Evolutionary conservation across 2,888 invertebrate species (phyloP).

Genomic region (Trypoxylon attenuatum): DNA sequence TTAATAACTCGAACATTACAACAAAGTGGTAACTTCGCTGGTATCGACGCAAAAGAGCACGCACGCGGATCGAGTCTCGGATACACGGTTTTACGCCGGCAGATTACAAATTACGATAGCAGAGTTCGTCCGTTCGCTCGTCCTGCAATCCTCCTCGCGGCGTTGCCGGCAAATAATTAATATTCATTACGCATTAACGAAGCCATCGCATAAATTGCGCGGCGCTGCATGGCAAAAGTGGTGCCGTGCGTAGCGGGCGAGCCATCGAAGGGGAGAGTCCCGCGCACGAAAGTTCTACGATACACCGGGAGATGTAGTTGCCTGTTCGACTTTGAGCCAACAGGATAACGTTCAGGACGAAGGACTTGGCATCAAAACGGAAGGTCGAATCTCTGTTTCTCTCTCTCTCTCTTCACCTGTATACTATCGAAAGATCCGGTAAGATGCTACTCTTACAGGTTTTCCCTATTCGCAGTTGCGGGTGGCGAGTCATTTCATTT

Average conservation of each 20-base stretch:
- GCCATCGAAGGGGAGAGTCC: slow-evolving; percentile 24
- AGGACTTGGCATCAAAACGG: slow-evolving; percentile 12
- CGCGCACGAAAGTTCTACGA: slow-evolving; percentile 44
- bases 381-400: background rate
- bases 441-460: too few relatives aligned
- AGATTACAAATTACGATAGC: slow-evolving; percentile 71
- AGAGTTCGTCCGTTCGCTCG: slow-evolving; percentile 43
- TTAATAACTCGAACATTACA: slow-evolving; percentile 39
- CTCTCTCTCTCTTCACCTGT: slow-evolving; percentile 10
- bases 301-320: slow-evolving; percentile 63
- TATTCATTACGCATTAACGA: slow-evolving; percentile 74
- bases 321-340: slow-evolving; percentile 45
- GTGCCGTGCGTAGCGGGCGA: slow-evolving; percentile 51
- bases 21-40: slow-evolving; percentile 49
- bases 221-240: slow-evolving; percentile 51
- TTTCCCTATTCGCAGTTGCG: slow-evolving; percentile 39
- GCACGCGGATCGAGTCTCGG: slow-evolving; percentile 41
- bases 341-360: background rate
- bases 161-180: slow-evolving; percentile 70
- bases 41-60: slow-evolving; percentile 56
- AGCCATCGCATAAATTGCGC: slow-evolving; percentile 71
- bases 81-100: slow-evolving; percentile 57
- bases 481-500: slow-evolving; percentile 69
- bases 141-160: background rate
- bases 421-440: too few relatives aligned